Evolutionary conservation across 92 coral and sea anemone genomes (phyloP), one percentile per base, ranked within the genome.

Genomic region (Porites rus): DNA sequence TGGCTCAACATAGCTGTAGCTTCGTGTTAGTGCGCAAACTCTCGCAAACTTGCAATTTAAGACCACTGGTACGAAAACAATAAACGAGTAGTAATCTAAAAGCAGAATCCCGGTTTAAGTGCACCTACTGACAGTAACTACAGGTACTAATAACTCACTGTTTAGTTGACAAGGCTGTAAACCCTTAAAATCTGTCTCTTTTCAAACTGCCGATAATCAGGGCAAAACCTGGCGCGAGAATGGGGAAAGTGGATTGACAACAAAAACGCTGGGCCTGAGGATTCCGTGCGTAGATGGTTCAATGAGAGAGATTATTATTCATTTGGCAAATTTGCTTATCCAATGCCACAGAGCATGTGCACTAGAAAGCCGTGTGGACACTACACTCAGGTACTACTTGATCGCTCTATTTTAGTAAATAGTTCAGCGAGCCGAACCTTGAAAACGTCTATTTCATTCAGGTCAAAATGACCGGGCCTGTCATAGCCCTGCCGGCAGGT

Each of bases 221-320:
- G 91, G 31, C 91, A 88, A 83, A 88, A 88, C 51, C 76, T 88
- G 83, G 82, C 93, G 9, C 90, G 87, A 52, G 93, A 90, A 53
- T 90, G 90, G 90, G 93, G 93, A 18, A 79, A 85, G 60, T 72
- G 86, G 85, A 71, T 85, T 17, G 58, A 79, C 4, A 62, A 72
- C 68, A 84, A 61, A 25, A 18, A 85, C 18, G 31, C 75, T 4
- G 85, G 89, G 4, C 85, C 89, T 1, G 73, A 65, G 21, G 90
- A 90, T 28, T 73, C 90, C 1, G 93, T 90, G 22, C 77, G 86
- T 28, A 69, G 90, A 62, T 90, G 93, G 93, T 85, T 86, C 63
- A 74, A 63, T 5, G 93, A 90, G 46, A 86, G 59, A 16, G 12
- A 79, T 1, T 71, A 74, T 64, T 90, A 90, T 72, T 78, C 72